Evolutionary conservation across 2,888 invertebrate genomes (phyloP).

Genomic region (Apodemia hepburni): DNA sequence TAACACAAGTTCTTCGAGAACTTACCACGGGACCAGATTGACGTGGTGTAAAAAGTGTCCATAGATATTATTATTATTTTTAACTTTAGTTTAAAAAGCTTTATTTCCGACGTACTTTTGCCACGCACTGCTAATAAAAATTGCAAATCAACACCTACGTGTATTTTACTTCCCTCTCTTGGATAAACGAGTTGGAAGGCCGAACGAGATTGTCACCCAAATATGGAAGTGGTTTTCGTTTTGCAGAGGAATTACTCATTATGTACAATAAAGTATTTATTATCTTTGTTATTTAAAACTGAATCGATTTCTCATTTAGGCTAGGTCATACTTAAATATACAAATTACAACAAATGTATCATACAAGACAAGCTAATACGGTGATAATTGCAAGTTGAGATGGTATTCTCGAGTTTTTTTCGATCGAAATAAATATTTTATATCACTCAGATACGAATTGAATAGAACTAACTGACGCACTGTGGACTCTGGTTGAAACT

Average conservation of each 20-base stretch:
- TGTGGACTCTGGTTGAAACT: too few relatives aligned
- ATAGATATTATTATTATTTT: too few relatives aligned
- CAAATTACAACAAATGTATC: too few relatives aligned
- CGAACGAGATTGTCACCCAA: not conserved
- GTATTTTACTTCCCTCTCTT: not conserved
- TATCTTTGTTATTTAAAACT: not conserved
- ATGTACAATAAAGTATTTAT: not conserved
- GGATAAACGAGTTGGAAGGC: not conserved
- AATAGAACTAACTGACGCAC: too few relatives aligned
- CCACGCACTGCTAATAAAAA: not conserved
- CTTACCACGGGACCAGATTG: too few relatives aligned
- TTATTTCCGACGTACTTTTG: not conserved
- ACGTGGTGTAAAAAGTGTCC: too few relatives aligned
- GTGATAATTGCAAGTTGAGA: too few relatives aligned
- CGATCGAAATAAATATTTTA: too few relatives aligned
- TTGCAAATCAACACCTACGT: not conserved
- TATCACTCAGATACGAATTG: too few relatives aligned
- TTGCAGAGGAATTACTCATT: conserved; percentile 1
- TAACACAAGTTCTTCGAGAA: too few relatives aligned
- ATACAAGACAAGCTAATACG: not conserved
- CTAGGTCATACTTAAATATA: not conserved
- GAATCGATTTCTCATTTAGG: not conserved
- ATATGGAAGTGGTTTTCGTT: conserved; percentile 7
- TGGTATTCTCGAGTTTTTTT: too few relatives aligned
- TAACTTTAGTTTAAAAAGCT: not conserved